These are phyloP conservation scores for Ophion ellenae DNA, from an alignment of 2,888 invertebrate species.

Conservation along the genomic window DNA sequence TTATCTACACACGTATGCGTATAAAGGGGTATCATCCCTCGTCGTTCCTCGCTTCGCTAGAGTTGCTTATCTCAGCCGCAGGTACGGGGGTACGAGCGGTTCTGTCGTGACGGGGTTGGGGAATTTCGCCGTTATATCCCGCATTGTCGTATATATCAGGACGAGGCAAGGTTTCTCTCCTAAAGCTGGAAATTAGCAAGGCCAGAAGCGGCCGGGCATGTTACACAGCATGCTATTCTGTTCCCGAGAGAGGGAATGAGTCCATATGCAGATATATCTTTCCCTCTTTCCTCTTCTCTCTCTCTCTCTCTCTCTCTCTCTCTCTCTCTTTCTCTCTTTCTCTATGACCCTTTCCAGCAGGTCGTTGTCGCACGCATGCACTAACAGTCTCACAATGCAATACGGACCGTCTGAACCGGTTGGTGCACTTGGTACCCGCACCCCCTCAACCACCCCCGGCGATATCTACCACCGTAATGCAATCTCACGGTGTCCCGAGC, in stretches of 20 bases:
- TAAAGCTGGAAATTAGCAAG: conserved; percentile 46
- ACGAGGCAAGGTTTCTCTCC: conserved; percentile 21
- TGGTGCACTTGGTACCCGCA: conserved; percentile 39
- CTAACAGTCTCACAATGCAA: conserved; percentile 30
- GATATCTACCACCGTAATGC: conserved; percentile 64
- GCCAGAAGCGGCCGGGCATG: conserved; percentile 38
- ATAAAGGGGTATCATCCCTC: neutral
- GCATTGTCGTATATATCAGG: neutral
- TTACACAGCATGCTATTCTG: conserved; percentile 43
- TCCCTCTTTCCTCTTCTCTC: conserved; percentile 7
- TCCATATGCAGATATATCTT: conserved; percentile 14
- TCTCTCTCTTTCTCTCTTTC: conserved; percentile 15
- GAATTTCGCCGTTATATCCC: conserved; percentile 29
- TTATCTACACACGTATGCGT: neutral
- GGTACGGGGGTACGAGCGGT: neutral
- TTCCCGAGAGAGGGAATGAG: conserved; percentile 44
- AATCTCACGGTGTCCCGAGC: conserved; percentile 66
- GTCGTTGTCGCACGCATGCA: conserved; percentile 31
- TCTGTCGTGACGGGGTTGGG: conserved; percentile 7
- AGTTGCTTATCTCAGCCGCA: conserved; percentile 34
- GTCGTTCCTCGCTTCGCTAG: conserved; percentile 18
- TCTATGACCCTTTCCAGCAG: neutral
- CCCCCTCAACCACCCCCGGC: conserved; percentile 23
- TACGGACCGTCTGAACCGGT: conserved; percentile 52
- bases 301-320: conserved; percentile 18